Evolutionary conservation across 2,113 vertebrate genomes (phyloP).

Genomic region (Podarcis raffonei): DNA sequence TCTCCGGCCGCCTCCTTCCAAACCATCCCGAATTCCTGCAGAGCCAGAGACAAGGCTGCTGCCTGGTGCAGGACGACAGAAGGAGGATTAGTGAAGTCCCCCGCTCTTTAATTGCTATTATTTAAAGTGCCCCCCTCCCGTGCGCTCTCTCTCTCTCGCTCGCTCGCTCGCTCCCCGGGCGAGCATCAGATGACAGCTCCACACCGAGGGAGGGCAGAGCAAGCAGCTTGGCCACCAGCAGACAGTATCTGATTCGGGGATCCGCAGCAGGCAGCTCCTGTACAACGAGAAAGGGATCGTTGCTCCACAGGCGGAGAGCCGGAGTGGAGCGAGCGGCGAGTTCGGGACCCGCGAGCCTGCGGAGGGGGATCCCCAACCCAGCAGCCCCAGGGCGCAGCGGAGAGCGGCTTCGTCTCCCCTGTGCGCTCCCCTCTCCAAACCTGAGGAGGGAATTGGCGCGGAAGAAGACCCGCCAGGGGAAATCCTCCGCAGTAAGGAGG

Average conservation of each 20-base stretch:
- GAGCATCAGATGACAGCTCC: slow-evolving; percentile 4
- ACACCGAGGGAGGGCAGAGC: slow-evolving; percentile 15
- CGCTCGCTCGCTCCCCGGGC: not conserved
- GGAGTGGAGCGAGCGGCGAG: not conserved
- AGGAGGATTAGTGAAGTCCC: not conserved
- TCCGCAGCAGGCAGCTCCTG: not conserved
- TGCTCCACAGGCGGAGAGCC: not conserved
- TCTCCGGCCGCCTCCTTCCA: not conserved
- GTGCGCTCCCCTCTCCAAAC: not conserved
- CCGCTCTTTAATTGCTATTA: too few relatives aligned
- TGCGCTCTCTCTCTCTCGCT: not conserved
- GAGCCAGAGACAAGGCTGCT: not conserved
- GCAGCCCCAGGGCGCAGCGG: too few relatives aligned
- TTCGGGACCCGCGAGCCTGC: not conserved
- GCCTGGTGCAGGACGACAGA: not conserved
- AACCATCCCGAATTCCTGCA: not conserved
- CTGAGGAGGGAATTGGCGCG: slow-evolving; percentile 17
- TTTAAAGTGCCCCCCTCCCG: not conserved
- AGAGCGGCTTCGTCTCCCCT: not conserved
- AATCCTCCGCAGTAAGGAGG: slow-evolving; percentile 34
- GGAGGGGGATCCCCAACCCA: not conserved
- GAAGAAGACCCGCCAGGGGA: not conserved
- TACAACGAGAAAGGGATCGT: not conserved
- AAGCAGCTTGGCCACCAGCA: not conserved
- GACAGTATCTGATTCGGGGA: not conserved